Evolutionary conservation across 2,797 vertebrate genomes (phyloP), one percentile per base, ranked within the genome.

Genomic region (Sebastes kiyomatsui): DNA sequence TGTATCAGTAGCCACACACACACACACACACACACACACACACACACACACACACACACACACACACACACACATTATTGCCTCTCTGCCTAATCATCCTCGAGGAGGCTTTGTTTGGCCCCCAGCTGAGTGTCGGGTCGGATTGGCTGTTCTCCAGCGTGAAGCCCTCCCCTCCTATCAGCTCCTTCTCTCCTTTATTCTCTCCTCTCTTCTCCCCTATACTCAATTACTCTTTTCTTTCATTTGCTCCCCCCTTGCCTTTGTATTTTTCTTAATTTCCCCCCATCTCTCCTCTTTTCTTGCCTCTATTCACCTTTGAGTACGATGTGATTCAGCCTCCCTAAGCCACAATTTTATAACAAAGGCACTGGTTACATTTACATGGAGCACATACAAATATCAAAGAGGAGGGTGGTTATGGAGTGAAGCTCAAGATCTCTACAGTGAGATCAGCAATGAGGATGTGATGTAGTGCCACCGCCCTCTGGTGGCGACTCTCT

Each of bases 31-130:
- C 23, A 82, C 71, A 82, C 23, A 83, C 71, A 81, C 32, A 8
- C 7, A 30, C 62, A 61, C 56, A 59, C 56, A 81, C 71, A 82
- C 32, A 9, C 8, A 32, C 62, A 61, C 56, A 59, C 56, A 81
- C 25, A 25, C 25, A 25, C 1, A 62, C 16, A 58, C 54, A 77
- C 13, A 82, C 73, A 82, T 72, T 55, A 77, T 82, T 73, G 69
- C 75, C 66, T 82, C 75, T 60, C 68, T 82, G 80, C 72, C 80
- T 90, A 89, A 92, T 92, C 87, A 86, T 88, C 79, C 77, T 58
- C 0, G 42, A 88, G 83, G 80, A 78, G 80, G 79, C 69, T 88
- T 88, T 91, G 79, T 79, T 90, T 85, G 85, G 49, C 84, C 84
- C 55, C 82, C 80, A 79, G 85, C 83, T 87, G 87, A 84, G 83